Conservation (phyloP, 2,888 invertebrate species). For the Pollenia griseotomentosa region DNA sequence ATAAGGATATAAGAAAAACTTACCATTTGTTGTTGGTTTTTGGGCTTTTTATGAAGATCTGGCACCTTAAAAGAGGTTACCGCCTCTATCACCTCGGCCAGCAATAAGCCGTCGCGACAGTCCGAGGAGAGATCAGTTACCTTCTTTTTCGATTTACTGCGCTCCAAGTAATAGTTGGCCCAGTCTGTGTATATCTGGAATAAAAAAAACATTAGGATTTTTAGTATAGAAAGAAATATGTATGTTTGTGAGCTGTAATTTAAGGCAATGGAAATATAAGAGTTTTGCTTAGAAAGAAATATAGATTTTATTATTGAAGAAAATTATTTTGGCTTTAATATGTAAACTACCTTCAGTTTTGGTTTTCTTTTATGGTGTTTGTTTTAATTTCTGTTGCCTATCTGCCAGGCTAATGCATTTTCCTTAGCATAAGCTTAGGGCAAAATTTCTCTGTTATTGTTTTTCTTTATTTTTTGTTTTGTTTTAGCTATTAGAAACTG, state of each 20-base stretch:
- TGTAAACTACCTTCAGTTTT: too few relatives aligned
- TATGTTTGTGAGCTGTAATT: too few relatives aligned
- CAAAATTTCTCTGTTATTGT: constrained; percentile 9
- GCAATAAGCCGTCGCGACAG: constrained; percentile 95
- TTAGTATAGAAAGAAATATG: background rate
- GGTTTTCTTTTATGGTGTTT: too few relatives aligned
- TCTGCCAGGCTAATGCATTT: background rate
- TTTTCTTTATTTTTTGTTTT: background rate
- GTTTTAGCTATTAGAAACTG: constrained; percentile 68
- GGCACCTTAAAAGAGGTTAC: constrained; percentile 92
- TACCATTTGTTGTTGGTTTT: constrained; percentile 96
- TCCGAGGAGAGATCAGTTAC: constrained; percentile 94
- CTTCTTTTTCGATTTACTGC: constrained; percentile 93
- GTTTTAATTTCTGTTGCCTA: too few relatives aligned
- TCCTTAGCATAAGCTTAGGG: background rate
- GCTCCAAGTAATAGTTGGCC: constrained; percentile 98
- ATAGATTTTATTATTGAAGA: too few relatives aligned
- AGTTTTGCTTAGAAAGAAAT: too few relatives aligned
- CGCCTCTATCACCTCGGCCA: constrained; percentile 97
- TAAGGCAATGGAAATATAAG: too few relatives aligned
- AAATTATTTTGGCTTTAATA: too few relatives aligned
- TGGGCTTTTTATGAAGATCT: constrained; percentile 92
- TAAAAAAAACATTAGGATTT: background rate
- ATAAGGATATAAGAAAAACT: constrained; percentile 82
- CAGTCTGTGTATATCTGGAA: constrained; percentile 98